Evolutionary conservation across 1,140 invertebrate species (phyloP), one percentile per base, ranked within the genome.

Genomic region (Megathymus violae): DNA sequence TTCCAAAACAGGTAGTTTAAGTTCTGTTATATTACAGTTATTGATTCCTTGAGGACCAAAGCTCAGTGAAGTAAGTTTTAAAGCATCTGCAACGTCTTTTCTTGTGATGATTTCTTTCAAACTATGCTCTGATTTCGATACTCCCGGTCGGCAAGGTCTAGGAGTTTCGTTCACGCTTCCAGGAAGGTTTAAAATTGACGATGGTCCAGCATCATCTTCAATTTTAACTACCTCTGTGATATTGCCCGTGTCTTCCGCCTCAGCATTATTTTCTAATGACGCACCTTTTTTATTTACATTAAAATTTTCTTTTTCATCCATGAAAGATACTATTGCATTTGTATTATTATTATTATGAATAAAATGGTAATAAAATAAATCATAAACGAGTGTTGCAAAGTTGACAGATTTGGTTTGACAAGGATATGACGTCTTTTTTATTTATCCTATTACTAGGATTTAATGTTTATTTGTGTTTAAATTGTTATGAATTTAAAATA

Each of bases 111-210:
- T 78, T 66, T 82, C 74, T 51, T 79, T 67, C 25, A 90, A 73
- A 44, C 67, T 85, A 27, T 90, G 85, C 66, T 90, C 88, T 3
- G 88, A 90, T 78, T 90, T 90, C 0, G 87, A 90, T 17, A 80
- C 63, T 5, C 81, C 77, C 60, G 78, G 48, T 62, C 73, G 80
- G 3, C 36, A 16, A 51, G 14, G 59, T 63, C 27, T 58, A 27
- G 59, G 15, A 46, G 40, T 43, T 19, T 58, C 41, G 1, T 17
- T 19, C 1, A 46, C 54, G 15, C 54, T 58, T n/a, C 87, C 85
- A 7, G 85, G 87, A 43, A 88, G 43, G 22, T 67, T 56, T 16
- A 67, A 56, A n/a, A 66, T 43, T 41, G 71, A 67, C 1, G 87
- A 89, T 15, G 85, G 87, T 7, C 87, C 87, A 38, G 85, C 85